These are phyloP conservation scores for Micronycteris hirsuta DNA, from an alignment of 2,113 vertebrate species.

Conservation along the genomic window DNA sequence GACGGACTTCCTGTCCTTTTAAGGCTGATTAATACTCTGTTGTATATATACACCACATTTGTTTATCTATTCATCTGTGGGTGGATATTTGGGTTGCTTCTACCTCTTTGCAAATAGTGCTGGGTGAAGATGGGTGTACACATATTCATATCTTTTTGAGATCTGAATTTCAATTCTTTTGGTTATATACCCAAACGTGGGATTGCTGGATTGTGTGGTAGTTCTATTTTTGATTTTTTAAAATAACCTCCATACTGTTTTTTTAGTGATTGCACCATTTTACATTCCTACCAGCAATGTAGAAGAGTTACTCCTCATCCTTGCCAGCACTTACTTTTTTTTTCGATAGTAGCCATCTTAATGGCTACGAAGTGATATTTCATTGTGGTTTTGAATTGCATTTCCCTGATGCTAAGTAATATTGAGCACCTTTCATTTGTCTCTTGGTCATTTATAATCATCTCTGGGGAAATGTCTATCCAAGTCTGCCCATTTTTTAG, in stretches of 20 bases:
- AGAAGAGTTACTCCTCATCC: background rate
- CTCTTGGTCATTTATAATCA: background rate
- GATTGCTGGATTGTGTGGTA: background rate
- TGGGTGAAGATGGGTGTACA: background rate
- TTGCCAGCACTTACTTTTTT: background rate
- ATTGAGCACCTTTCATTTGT: background rate
- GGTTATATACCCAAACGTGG: background rate
- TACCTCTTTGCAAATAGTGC: background rate
- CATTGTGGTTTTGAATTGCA: background rate
- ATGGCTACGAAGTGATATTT: background rate
- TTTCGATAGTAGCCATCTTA: background rate
- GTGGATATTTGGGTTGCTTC: background rate
- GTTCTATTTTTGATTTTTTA: background rate
- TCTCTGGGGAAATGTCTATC: background rate
- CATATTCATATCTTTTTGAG: background rate
- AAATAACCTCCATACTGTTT: background rate
- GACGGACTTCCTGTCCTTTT: background rate
- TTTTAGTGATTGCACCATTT: background rate
- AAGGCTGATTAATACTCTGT: background rate
- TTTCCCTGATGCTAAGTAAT: background rate
- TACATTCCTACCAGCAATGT: background rate
- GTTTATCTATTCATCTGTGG: background rate
- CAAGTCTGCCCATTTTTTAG: background rate
- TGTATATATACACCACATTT: background rate
- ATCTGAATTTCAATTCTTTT: background rate